Base-by-base conservation (phyloP, 2,888 invertebrate genomes). In the Campoplex nolae region DNA sequence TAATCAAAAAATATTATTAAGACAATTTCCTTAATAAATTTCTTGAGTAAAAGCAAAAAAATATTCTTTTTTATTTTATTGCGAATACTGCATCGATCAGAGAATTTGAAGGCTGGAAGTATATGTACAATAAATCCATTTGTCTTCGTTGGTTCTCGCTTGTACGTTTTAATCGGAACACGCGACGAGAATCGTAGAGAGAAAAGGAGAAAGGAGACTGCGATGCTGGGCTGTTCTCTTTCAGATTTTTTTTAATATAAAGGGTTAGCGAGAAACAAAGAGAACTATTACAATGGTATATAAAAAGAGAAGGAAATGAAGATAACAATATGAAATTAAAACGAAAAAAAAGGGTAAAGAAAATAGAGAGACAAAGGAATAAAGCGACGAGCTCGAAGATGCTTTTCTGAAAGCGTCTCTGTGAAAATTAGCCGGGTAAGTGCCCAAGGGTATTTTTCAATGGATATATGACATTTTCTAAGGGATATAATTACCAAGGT, bases 381-480 rank as follows among this genome's bases (percentile, higher is more conserved):
- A 68, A 54, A 45, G 54, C 62, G 18, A 54, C 23, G 78, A 73
- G 58, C 38, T 54, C 45, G 74, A 45, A 51, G 45, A 79, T 48
- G 76, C 48, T 79, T 75, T 83, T 75, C 56, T 45, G 70, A n/a
- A 76, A 35, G 83, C 70, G 70, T 62, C 56, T 67, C 78, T 28
- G 79, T 80, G 54, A 54, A 86, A 83, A 86, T 83, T 80, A 86
- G 83, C 56, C 67, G 74, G 70, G n/a, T 56, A 71, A 75, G 42
- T 76, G 70, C 71, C 78, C 32, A 67, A 62, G 83, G 76, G 45
- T 71, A 71, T 79, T 86, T 76, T 74, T 67, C 42, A 38, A 23
- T 23, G 11, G 80, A 51, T 73, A 51, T 51, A 13, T 65, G 18
- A 75, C 42, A 42, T 67, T 67, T 75, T 51, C 56, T 16, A n/a